These are phyloP conservation scores for Adela reaumurella DNA, from an alignment of 2,888 invertebrate species.

Conservation along the genomic window DNA sequence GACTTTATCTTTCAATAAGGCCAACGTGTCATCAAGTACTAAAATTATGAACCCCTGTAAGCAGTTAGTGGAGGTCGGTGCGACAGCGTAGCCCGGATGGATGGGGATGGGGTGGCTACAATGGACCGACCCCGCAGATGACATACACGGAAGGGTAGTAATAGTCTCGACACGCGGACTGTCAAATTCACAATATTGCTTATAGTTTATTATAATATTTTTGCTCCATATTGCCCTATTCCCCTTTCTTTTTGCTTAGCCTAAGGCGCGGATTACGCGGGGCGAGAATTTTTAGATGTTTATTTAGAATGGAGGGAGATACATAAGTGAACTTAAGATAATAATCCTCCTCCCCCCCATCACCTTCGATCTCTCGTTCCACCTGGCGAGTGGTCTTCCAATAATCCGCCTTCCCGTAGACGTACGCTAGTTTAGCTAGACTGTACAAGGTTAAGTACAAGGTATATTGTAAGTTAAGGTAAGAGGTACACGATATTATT, in stretches of 20 bases:
- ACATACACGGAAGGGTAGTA: neutral
- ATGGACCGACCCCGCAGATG: neutral
- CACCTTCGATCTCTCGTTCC: too few relatives aligned
- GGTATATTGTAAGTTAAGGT: too few relatives aligned
- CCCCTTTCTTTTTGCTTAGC: conserved; percentile 17
- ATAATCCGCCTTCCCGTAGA: too few relatives aligned
- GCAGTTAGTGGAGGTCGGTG: neutral
- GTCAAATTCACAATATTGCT: conserved; percentile 50
- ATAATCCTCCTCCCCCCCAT: too few relatives aligned
- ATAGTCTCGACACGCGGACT: conserved; percentile 36
- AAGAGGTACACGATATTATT: too few relatives aligned
- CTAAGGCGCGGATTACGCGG: too few relatives aligned
- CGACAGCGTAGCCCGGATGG: neutral
- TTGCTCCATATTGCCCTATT: conserved; percentile 37
- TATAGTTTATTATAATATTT: conserved; percentile 52
- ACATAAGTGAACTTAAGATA: too few relatives aligned
- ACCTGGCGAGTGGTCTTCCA: too few relatives aligned
- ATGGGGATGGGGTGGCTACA: neutral
- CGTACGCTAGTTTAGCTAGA: too few relatives aligned
- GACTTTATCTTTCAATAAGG: neutral
- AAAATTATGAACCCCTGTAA: neutral
- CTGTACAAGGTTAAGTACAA: too few relatives aligned
- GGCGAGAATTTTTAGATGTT: too few relatives aligned
- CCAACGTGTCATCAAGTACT: neutral
- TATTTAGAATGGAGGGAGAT: too few relatives aligned